Percentiles rank a stretch among this genome's conserved stretches.
Evolutionary conservation across 1,140 invertebrate genomes (phyloP).

Genomic region (Euwallacea similis): DNA sequence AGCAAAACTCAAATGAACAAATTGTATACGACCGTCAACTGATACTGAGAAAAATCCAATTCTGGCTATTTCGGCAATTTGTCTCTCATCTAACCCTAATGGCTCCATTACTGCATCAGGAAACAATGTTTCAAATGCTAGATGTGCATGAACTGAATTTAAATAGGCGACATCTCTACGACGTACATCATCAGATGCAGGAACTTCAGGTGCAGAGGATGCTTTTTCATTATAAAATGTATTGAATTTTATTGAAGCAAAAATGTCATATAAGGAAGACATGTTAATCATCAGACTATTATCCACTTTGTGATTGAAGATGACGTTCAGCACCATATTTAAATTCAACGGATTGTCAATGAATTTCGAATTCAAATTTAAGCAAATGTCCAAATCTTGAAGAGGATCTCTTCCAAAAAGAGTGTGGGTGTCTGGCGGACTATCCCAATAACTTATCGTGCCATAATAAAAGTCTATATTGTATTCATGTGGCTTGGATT

Average conservation of each 20-base stretch:
- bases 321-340: conserved; percentile 7
- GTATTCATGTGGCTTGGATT: neutral
- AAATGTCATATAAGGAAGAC: neutral
- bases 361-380: conserved; percentile 1
- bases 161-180: neutral
- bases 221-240: neutral
- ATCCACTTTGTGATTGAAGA: neutral
- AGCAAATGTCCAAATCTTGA: neutral
- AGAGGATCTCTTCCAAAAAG: neutral
- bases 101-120: neutral
- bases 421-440: neutral
- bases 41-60: conserved; percentile 1
- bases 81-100: neutral
- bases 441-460: neutral
- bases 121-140: conserved; percentile 6
- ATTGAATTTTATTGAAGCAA: conserved; percentile 1
- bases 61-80: neutral
- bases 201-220: neutral
- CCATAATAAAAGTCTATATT: neutral
- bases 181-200: neutral
- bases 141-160: neutral
- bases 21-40: neutral
- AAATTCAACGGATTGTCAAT: neutral
- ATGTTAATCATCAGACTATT: neutral
- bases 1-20: conserved; percentile 8